Conservation (phyloP, 2,888 invertebrate species). For the Diloba caeruleocephala region DNA sequence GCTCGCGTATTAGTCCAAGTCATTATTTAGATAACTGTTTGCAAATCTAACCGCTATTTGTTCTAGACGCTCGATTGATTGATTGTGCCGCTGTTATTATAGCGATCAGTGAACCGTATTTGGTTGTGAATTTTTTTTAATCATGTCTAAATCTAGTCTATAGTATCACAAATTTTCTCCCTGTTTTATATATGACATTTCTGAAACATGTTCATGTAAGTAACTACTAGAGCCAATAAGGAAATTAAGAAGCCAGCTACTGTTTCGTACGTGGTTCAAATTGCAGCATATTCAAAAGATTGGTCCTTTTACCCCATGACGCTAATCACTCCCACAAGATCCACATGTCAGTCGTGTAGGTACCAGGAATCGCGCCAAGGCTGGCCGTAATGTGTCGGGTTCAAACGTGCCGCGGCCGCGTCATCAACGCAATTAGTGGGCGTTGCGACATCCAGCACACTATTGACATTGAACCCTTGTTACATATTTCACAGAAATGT, state of each 20-base stretch:
- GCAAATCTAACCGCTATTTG: slow-evolving; percentile 35
- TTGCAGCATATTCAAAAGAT: slow-evolving; percentile 24
- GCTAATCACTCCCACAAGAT: slow-evolving; percentile 45
- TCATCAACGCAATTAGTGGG: slow-evolving; percentile 81
- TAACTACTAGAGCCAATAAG: not conserved
- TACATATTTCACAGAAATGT: slow-evolving; percentile 85
- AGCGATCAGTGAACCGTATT: slow-evolving; percentile 21
- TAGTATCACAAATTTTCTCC: not conserved
- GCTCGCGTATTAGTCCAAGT: slow-evolving; percentile 37
- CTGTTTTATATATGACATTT: not conserved
- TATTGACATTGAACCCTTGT: slow-evolving; percentile 87
- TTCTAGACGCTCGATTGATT: slow-evolving; percentile 42
- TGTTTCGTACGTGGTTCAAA: slow-evolving; percentile 25
- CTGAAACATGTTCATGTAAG: not conserved
- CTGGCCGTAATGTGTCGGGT: slow-evolving; percentile 74
- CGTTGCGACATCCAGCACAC: slow-evolving; percentile 76
- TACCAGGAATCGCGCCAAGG: slow-evolving; percentile 82
- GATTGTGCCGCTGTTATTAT: slow-evolving; percentile 33
- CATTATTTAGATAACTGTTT: slow-evolving; percentile 43
- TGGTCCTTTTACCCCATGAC: slow-evolving; percentile 40
- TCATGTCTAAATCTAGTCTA: slow-evolving; percentile 2
- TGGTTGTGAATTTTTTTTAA: slow-evolving; percentile 6
- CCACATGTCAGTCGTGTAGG: slow-evolving; percentile 47
- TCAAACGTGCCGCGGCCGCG: slow-evolving; percentile 80
- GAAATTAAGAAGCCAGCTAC: slow-evolving; percentile 1